Conservation (phyloP, 2,797 vertebrate species). For the Danio kyathit region DNA sequence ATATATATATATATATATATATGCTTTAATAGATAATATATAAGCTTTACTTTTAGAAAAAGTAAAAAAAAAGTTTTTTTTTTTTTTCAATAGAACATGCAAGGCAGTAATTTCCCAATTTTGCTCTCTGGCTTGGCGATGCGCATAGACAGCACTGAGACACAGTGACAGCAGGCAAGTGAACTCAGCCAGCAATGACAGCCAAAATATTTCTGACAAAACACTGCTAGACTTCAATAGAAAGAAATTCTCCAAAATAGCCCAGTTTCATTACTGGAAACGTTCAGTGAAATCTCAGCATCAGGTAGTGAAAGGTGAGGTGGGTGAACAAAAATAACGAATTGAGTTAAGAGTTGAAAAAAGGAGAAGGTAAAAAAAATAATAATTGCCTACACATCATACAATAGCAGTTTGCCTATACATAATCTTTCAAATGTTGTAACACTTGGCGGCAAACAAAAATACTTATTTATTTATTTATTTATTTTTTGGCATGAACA, state of each 20-base stretch:
- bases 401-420: too few relatives aligned
- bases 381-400: background rate
- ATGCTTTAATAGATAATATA: background rate
- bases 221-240: constrained; percentile 46
- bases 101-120: constrained; percentile 47
- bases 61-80: background rate
- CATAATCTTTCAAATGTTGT: too few relatives aligned
- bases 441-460: too few relatives aligned
- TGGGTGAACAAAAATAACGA: background rate
- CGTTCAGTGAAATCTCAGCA: constrained; percentile 27
- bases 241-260: constrained; percentile 45
- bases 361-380: background rate
- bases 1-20: too few relatives aligned
- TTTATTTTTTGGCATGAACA: background rate
- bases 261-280: constrained; percentile 19
- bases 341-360: background rate
- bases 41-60: background rate
- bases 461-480: too few relatives aligned
- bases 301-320: background rate
- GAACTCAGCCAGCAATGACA: constrained; percentile 41
- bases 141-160: constrained; percentile 25
- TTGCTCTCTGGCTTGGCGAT: constrained; percentile 35
- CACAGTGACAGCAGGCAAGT: constrained; percentile 48
- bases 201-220: constrained; percentile 48
- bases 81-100: constrained; percentile 15